phyloP scores from a whole-genome alignment of 2,797 vertebrate genomes.

The Holocentrus rufus region DNA sequence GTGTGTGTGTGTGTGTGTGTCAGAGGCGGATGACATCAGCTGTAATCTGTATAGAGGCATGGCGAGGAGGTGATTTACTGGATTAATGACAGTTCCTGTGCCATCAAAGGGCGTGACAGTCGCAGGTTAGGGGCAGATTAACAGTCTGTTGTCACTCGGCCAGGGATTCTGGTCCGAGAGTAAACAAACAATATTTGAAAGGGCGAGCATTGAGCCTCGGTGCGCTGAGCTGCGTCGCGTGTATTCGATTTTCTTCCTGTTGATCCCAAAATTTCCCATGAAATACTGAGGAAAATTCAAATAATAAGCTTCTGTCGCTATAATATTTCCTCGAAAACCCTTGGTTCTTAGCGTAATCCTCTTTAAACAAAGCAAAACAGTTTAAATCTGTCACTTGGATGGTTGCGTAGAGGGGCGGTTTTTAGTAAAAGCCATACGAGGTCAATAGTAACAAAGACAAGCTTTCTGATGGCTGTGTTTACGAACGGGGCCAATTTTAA shows the following conservation, averaged over 20 bases:
- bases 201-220: neutral
- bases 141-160: constrained; percentile 32
- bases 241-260: constrained; percentile 2
- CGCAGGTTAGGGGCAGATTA: constrained; percentile 33
- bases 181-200: constrained; percentile 4
- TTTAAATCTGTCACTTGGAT: constrained; percentile 55
- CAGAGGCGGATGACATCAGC: constrained; percentile 40
- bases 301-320: constrained; percentile 17
- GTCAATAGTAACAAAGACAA: constrained; percentile 28
- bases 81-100: constrained; percentile 58
- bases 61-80: constrained; percentile 54
- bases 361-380: constrained; percentile 53
- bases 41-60: constrained; percentile 37
- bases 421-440: constrained; percentile 47
- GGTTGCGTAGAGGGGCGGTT: constrained; percentile 50
- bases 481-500: constrained; percentile 27
- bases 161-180: constrained; percentile 1
- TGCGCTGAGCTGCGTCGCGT: neutral
- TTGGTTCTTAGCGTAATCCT: constrained; percentile 56
- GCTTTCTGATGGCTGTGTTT: constrained; percentile 12
- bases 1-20: constrained; percentile 25
- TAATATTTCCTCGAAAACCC: constrained; percentile 43
- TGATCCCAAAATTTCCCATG: neutral
- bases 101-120: constrained; percentile 34
- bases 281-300: constrained; percentile 33